These are phyloP conservation scores for Drosophila murphyi DNA, from an alignment of 1,140 invertebrate species.

Conservation along the genomic window DNA sequence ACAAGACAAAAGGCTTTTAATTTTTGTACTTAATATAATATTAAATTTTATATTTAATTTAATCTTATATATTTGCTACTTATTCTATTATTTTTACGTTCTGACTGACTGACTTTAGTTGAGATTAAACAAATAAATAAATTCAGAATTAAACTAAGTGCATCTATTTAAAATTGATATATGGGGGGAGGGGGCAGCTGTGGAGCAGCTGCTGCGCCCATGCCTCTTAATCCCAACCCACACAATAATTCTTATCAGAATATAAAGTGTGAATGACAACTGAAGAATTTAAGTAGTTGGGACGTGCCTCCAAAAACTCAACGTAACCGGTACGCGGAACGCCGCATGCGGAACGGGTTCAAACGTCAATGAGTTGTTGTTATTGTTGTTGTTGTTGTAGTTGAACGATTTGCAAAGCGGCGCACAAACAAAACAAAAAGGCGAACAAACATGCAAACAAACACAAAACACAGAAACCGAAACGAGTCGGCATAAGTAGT, in stretches of 20 bases:
- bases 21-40: too few species aligned
- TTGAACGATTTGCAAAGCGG: slow-evolving; percentile 58
- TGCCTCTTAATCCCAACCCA: too few species aligned
- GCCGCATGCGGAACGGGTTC: slow-evolving; percentile 51
- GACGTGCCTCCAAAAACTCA: slow-evolving; percentile 30
- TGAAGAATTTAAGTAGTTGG: not conserved
- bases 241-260: too few species aligned
- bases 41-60: too few species aligned
- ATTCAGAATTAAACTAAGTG: not conserved
- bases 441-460: slow-evolving; percentile 66
- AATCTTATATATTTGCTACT: too few species aligned
- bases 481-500: slow-evolving; percentile 11
- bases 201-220: too few species aligned
- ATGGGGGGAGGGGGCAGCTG: too few species aligned
- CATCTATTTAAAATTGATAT: not conserved
- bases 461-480: slow-evolving; percentile 61
- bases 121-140: not conserved
- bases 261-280: too few species aligned
- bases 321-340: slow-evolving; percentile 27
- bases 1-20: too few species aligned
- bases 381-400: slow-evolving; percentile 16
- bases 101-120: too few species aligned
- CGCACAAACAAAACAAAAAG: slow-evolving; percentile 25
- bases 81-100: too few species aligned
- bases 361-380: slow-evolving; percentile 36